phyloP scores from a whole-genome alignment of 2,888 invertebrate genomes.

The Drosophila leonis region DNA sequence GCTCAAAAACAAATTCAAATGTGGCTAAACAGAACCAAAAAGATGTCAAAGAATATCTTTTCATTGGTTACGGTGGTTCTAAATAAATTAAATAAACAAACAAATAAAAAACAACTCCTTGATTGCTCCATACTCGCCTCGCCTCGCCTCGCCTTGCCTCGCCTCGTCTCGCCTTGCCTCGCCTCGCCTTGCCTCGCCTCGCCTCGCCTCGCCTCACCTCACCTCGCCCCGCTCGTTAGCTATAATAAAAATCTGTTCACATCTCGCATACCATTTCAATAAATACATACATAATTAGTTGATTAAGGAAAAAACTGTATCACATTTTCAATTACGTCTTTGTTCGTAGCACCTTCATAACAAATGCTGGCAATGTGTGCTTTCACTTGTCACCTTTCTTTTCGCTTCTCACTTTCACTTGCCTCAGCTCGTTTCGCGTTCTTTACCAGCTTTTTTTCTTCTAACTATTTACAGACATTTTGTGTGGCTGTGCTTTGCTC shows the following conservation, averaged over 20 bases:
- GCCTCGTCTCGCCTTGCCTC: background rate
- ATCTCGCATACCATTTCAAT: slow-evolving; percentile 55
- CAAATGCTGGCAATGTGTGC: slow-evolving; percentile 60
- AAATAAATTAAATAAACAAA: slow-evolving; percentile 25
- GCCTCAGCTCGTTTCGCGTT: background rate
- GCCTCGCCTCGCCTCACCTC: too few species aligned
- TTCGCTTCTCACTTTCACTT: slow-evolving; percentile 7
- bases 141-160: background rate
- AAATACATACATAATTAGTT: slow-evolving; percentile 68
- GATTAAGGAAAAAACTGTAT: slow-evolving; percentile 83
- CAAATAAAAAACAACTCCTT: slow-evolving; percentile 9
- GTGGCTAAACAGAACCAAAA: slow-evolving; percentile 40
- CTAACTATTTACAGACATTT: slow-evolving; percentile 62
- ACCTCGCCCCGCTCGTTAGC: background rate
- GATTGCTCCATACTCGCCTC: slow-evolving; percentile 10
- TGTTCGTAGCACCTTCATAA: slow-evolving; percentile 85
- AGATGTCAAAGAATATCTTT: background rate
- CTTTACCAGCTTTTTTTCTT: slow-evolving; percentile 18
- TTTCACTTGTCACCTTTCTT: slow-evolving; percentile 1
- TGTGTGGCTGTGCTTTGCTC: slow-evolving; percentile 27
- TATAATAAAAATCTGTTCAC: slow-evolving; percentile 7
- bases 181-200: background rate
- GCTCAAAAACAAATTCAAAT: slow-evolving; percentile 34
- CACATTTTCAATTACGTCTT: slow-evolving; percentile 85
- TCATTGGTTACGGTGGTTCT: slow-evolving; percentile 6